phyloP scores from a whole-genome alignment of 2,888 invertebrate genomes.

The Phytoseiulus persimilis region DNA sequence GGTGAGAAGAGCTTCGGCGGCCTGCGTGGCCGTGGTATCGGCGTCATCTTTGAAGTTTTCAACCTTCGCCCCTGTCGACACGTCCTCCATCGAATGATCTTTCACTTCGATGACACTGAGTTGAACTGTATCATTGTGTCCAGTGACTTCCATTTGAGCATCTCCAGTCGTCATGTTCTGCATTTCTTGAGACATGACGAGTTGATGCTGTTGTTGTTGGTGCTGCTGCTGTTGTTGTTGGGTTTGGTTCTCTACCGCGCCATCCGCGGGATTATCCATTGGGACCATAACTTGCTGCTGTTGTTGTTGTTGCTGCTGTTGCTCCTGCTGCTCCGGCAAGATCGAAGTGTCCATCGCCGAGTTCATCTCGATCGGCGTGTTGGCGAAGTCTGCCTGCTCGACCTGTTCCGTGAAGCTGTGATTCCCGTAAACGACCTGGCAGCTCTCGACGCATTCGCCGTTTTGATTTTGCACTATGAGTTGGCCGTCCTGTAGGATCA shows the following conservation, averaged over 20 bases:
- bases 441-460: constrained; percentile 27
- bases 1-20: constrained; percentile 27
- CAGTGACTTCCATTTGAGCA: not conserved
- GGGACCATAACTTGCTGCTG: constrained; percentile 9
- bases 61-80: not conserved
- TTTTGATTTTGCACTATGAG: constrained; percentile 20
- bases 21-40: constrained; percentile 22
- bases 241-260: not conserved
- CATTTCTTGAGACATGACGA: not conserved
- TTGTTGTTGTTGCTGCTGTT: not conserved
- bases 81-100: not conserved
- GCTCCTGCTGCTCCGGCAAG: constrained; percentile 11
- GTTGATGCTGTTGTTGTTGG: not conserved
- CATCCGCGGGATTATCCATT: not conserved
- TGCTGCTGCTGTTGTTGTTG: constrained; percentile 12
- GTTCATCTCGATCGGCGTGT: not conserved
- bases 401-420: not conserved
- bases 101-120: not conserved
- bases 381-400: not conserved
- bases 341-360: not conserved
- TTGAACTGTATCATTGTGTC: not conserved
- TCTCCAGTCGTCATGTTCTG: not conserved
- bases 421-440: constrained; percentile 24
- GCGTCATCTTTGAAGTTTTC: not conserved
- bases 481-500: constrained; percentile 27